Conservation (phyloP, 2,113 vertebrate genomes). For the Andinoacara biseriatus region DNA sequence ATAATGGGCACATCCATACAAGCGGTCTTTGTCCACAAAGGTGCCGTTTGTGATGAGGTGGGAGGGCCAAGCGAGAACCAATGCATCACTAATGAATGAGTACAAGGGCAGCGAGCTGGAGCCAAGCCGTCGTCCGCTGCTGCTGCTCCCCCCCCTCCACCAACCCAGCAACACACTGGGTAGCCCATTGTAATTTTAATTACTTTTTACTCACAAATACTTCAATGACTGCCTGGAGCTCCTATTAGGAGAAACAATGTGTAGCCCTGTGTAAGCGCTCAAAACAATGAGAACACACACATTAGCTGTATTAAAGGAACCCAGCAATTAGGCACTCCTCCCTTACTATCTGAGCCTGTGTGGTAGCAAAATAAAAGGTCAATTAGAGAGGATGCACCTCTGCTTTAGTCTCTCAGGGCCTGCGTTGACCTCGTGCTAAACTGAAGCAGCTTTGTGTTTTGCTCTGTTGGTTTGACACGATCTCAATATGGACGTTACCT, state of each 20-base stretch:
- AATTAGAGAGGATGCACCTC: constrained; percentile 37
- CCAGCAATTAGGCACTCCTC: constrained; percentile 39
- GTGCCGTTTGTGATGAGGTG: constrained; percentile 60
- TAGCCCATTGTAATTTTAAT: constrained; percentile 73
- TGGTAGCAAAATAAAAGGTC: constrained; percentile 31
- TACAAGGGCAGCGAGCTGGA: constrained; percentile 46
- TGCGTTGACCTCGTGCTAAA: constrained; percentile 37
- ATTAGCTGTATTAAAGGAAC: constrained; percentile 51
- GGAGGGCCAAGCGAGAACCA: constrained; percentile 53
- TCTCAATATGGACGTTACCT: not conserved
- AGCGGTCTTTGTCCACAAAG: constrained; percentile 49
- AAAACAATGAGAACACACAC: constrained; percentile 65
- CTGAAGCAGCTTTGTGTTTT: not conserved
- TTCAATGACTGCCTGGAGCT: constrained; percentile 71
- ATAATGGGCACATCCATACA: constrained; percentile 65
- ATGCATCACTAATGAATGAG: constrained; percentile 72
- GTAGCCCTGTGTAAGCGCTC: constrained; percentile 48
- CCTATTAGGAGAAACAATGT: constrained; percentile 70
- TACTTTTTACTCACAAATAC: constrained; percentile 73
- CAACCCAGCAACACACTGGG: constrained; percentile 42
- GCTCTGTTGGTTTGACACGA: not conserved
- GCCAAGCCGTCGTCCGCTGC: constrained; percentile 40
- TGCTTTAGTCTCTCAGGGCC: constrained; percentile 18
- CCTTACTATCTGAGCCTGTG: constrained; percentile 2
- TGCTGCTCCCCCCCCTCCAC: constrained; percentile 31